These are phyloP conservation scores for Indri indri DNA, from an alignment of 2,113 vertebrate genomes.

Conservation along the genomic window DNA sequence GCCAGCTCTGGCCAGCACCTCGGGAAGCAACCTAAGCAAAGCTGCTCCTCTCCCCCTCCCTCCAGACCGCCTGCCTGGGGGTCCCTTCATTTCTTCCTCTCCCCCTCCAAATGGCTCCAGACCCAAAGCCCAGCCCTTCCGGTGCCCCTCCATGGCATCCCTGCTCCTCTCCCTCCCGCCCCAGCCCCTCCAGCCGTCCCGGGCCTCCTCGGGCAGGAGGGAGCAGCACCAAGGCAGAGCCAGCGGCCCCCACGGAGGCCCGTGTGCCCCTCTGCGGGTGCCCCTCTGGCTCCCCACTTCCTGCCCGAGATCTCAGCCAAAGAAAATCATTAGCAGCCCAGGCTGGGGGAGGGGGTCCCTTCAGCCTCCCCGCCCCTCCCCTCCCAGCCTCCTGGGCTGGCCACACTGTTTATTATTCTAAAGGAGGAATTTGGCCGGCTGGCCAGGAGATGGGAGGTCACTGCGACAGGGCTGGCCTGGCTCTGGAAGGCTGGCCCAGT, in stretches of 20 bases:
- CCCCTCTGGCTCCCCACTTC: slow-evolving; percentile 57
- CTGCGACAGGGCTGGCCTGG: slow-evolving; percentile 54
- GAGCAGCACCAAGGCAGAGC: neutral
- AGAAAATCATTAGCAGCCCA: slow-evolving; percentile 70
- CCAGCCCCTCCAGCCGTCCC: slow-evolving; percentile 32
- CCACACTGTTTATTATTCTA: slow-evolving; percentile 86
- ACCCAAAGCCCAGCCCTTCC: neutral
- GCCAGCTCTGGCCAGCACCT: neutral
- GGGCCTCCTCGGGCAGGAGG: neutral
- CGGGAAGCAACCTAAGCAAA: neutral
- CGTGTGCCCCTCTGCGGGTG: slow-evolving; percentile 54
- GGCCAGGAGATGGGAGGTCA: slow-evolving; percentile 80
- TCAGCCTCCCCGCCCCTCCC: slow-evolving; percentile 48
- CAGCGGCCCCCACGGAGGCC: slow-evolving; percentile 46
- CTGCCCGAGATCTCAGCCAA: slow-evolving; percentile 70
- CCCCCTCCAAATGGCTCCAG: neutral
- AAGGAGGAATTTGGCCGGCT: slow-evolving; percentile 83
- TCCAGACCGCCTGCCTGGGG: neutral
- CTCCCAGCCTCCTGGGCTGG: slow-evolving; percentile 66
- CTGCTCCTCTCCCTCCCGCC: neutral
- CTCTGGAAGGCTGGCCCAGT: slow-evolving; percentile 57
- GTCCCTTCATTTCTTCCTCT: neutral
- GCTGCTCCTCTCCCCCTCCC: neutral
- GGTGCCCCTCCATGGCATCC: neutral
- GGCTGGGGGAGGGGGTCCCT: slow-evolving; percentile 74